Percentiles rank a stretch among this genome's conserved stretches.
Evolutionary conservation across 2,113 vertebrate species (phyloP).

Genomic region (Calypte anna): DNA sequence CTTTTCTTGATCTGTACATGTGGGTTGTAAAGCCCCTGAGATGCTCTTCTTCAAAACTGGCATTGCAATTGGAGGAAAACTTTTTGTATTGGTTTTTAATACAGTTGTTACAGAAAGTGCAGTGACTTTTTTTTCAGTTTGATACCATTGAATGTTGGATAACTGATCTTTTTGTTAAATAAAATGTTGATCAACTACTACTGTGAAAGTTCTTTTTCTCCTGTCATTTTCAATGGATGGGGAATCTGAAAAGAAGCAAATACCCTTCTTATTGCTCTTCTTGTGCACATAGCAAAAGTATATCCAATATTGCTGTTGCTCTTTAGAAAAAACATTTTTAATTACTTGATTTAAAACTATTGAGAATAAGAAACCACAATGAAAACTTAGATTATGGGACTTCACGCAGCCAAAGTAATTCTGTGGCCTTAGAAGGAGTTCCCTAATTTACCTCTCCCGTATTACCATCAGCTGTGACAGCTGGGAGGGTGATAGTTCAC

Average conservation of each 20-base stretch:
- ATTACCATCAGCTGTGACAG: neutral
- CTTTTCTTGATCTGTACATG: neutral
- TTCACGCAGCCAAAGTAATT: neutral
- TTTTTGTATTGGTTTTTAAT: constrained; percentile 57
- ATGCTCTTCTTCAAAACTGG: neutral
- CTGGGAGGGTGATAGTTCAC: neutral
- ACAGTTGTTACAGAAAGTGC: constrained; percentile 24
- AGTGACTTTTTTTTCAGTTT: constrained; percentile 24
- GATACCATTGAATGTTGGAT: constrained; percentile 39
- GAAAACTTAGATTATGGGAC: neutral
- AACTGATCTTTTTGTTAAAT: constrained; percentile 66
- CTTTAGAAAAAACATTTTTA: neutral
- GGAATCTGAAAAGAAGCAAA: neutral
- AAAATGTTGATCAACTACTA: constrained; percentile 43
- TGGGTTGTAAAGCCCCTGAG: neutral
- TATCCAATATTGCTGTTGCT: neutral
- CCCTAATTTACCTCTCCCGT: too few species aligned
- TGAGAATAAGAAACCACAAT: neutral
- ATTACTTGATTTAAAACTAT: neutral
- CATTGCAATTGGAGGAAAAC: constrained; percentile 40
- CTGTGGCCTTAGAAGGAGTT: neutral
- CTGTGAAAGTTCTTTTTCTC: neutral
- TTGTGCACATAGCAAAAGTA: too few species aligned
- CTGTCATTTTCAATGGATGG: neutral
- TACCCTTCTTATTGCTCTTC: neutral